Conservation (phyloP, 2,797 vertebrate genomes). For the Gorsachius magnificus region DNA sequence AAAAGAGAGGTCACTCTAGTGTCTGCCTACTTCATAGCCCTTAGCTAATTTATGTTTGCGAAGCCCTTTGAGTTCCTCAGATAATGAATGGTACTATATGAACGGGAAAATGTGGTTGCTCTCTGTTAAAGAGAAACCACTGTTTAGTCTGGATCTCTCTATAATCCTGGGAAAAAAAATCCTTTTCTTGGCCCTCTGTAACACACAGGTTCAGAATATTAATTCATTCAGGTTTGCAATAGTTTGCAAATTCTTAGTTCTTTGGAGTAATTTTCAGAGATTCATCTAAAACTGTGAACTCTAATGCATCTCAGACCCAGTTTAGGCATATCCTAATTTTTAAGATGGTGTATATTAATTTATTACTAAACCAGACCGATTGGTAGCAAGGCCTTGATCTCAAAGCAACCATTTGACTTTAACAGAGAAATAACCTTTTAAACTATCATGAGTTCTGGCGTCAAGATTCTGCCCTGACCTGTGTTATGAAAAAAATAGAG, state of each 20-base stretch:
- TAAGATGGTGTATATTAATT: background rate
- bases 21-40: background rate
- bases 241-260: background rate
- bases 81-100: background rate
- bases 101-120: background rate
- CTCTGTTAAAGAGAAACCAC: background rate
- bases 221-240: background rate
- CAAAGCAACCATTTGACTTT: background rate
- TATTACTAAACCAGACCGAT: background rate
- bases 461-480: constrained; percentile 31
- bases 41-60: background rate
- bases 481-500: constrained; percentile 48
- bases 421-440: constrained; percentile 1
- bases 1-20: background rate
- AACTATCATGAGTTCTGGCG: background rate
- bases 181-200: background rate
- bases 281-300: background rate
- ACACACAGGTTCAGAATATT: background rate
- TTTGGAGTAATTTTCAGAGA: background rate
- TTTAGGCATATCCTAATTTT: background rate
- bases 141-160: background rate
- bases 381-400: background rate
- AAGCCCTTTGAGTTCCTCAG: background rate
- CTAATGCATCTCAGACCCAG: background rate
- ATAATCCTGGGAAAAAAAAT: fast-evolving